These are phyloP conservation scores for Acrocephalus arundinaceus DNA, from an alignment of 2,113 vertebrate species.

Conservation along the genomic window DNA sequence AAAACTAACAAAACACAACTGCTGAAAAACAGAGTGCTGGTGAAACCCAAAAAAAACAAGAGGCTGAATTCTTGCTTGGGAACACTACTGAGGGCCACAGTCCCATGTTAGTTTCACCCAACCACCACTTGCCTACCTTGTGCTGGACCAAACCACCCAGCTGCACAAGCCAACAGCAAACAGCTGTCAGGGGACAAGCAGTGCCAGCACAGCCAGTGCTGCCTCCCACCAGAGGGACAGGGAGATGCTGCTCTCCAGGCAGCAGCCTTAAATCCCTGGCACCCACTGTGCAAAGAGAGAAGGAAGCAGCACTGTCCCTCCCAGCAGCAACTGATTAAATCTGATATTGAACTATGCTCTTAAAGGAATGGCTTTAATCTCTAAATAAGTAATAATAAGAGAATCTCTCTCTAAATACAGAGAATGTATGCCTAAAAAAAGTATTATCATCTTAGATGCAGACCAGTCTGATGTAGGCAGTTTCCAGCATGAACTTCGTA, in stretches of 20 bases:
- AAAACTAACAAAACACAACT: neutral
- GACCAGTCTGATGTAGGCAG: neutral
- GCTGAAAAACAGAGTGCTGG: neutral
- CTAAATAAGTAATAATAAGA: neutral
- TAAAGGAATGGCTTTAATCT: neutral
- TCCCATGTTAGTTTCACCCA: neutral
- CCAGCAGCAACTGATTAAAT: neutral
- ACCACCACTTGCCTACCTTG: neutral
- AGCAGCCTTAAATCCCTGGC: rapidly evolving
- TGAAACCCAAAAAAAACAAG: neutral
- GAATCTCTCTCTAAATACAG: neutral
- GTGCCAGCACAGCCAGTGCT: neutral
- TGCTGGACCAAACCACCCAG: neutral
- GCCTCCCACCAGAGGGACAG: neutral
- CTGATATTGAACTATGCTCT: neutral
- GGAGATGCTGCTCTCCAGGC: neutral
- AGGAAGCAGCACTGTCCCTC: neutral
- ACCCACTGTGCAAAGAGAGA: rapidly evolving
- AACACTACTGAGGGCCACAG: neutral
- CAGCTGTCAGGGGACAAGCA: neutral
- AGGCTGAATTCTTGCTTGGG: neutral
- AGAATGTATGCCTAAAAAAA: neutral
- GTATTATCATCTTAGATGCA: neutral
- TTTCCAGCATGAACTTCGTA: neutral
- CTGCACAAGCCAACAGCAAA: neutral